A percentile compares a stretch with the other conserved stretches of the same genome.
phyloP scores from a whole-genome alignment of 2,888 invertebrate genomes.

The Epiblema foenella region DNA sequence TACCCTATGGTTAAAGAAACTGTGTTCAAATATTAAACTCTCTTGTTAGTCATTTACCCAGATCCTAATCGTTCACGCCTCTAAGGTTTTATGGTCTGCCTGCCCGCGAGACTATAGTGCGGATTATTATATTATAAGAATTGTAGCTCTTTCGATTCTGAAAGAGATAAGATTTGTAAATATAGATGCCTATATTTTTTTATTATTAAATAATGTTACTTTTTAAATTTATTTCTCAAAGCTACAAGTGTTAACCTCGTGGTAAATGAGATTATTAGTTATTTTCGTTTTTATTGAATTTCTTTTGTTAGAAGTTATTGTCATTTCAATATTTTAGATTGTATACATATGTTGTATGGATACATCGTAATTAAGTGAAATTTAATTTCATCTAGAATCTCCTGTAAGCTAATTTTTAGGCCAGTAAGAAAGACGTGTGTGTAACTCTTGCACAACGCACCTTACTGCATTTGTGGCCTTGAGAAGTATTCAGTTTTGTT shows the following conservation, averaged over 20 bases:
- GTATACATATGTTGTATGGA: constrained; percentile 25
- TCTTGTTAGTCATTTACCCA: constrained; percentile 16
- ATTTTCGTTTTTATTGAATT: constrained; percentile 43
- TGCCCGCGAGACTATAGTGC: constrained; percentile 41
- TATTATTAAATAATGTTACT: constrained; percentile 70
- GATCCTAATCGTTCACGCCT: constrained; percentile 28
- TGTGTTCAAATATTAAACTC: constrained; percentile 15
- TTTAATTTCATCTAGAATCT: constrained; percentile 44
- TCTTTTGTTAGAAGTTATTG: constrained; percentile 27
- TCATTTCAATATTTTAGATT: constrained; percentile 14
- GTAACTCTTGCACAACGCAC: constrained; percentile 14
- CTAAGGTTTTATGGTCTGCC: constrained; percentile 30
- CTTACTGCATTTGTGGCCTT: constrained; percentile 52
- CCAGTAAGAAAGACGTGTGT: constrained; percentile 2
- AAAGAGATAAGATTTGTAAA: constrained; percentile 72
- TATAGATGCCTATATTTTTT: constrained; percentile 81
- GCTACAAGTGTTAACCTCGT: constrained; percentile 61
- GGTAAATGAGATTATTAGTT: constrained; percentile 55
- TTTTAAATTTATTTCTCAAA: constrained; percentile 72
- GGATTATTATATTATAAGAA: constrained; percentile 57
- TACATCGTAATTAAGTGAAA: constrained; percentile 36
- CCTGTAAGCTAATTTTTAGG: constrained; percentile 27
- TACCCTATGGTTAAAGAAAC: constrained; percentile 32
- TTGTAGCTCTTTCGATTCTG: constrained; percentile 18
- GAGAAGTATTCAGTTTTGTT: constrained; percentile 62